These are phyloP conservation scores for Ctenochaetus hawaiiensis DNA, from an alignment of 2,797 vertebrate species.

Conservation along the genomic window DNA sequence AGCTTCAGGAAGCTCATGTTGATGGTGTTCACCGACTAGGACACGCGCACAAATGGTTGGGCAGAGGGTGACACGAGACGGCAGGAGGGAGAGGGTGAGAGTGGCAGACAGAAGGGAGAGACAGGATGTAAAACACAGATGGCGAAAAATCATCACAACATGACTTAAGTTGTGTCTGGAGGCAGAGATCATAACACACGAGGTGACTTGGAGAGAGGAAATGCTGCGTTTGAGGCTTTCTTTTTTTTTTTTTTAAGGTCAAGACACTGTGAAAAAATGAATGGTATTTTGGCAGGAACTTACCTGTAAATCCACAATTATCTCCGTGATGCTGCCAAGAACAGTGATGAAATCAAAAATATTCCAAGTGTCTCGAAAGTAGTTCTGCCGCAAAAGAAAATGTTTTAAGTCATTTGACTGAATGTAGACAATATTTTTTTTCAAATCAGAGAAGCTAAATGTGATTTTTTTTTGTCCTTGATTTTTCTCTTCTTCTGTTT, in stretches of 20 bases:
- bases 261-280: slow-evolving; percentile 39
- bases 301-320: slow-evolving; percentile 98
- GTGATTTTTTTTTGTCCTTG: background rate
- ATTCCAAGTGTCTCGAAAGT: slow-evolving; percentile 99
- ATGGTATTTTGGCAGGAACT: slow-evolving; percentile 48
- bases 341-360: slow-evolving; percentile 99
- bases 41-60: slow-evolving; percentile 33
- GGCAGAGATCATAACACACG: slow-evolving; percentile 50
- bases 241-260: slow-evolving; percentile 26
- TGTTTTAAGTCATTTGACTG: background rate
- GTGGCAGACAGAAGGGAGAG: slow-evolving; percentile 64
- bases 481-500: too few species aligned
- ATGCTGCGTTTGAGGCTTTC: slow-evolving; percentile 7
- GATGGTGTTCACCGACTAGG: slow-evolving; percentile 94
- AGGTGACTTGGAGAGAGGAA: slow-evolving; percentile 50
- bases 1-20: slow-evolving; percentile 97
- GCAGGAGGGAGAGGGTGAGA: slow-evolving; percentile 22
- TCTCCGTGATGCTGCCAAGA: slow-evolving; percentile 97
- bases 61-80: slow-evolving; percentile 39
- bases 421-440: background rate
- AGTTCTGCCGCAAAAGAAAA: slow-evolving; percentile 87
- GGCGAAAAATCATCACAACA: slow-evolving; percentile 71
- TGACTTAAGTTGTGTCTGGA: slow-evolving; percentile 65
- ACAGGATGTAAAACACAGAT: slow-evolving; percentile 69
- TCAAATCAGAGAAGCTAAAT: background rate